Percentiles rank a stretch among this genome's conserved stretches.
These are phyloP conservation scores for Peromyscus leucopus DNA, from an alignment of 2,113 vertebrate genomes.

Conservation along the genomic window DNA sequence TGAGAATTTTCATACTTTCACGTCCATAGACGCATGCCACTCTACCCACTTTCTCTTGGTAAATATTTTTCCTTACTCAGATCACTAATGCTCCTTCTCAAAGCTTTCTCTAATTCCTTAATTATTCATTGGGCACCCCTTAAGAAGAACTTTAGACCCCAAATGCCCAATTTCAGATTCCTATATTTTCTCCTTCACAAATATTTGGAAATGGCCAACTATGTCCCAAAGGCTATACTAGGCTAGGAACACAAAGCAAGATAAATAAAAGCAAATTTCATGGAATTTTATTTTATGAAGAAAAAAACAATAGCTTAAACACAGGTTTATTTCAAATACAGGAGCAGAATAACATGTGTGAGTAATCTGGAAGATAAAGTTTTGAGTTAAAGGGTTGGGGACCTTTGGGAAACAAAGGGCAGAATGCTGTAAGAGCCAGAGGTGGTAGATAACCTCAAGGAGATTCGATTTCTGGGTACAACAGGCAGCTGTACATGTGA, in stretches of 20 bases:
- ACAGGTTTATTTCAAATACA: neutral
- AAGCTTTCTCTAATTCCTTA: neutral
- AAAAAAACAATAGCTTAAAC: neutral
- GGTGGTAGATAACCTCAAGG: neutral
- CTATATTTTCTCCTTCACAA: neutral
- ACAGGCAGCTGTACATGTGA: neutral
- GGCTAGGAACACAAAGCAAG: neutral
- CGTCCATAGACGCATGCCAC: neutral
- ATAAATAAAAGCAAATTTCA: conserved; percentile 4
- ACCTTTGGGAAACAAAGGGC: neutral
- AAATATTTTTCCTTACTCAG: neutral
- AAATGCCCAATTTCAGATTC: conserved; percentile 1
- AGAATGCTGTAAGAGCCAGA: neutral
- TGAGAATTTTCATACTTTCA: neutral
- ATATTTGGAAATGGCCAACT: neutral
- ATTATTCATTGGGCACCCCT: neutral
- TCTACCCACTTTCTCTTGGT: neutral
- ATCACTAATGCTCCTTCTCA: neutral
- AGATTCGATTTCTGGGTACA: neutral
- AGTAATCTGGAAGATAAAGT: neutral
- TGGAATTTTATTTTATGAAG: neutral
- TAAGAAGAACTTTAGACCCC: neutral
- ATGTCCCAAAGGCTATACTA: neutral
- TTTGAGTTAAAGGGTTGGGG: neutral
- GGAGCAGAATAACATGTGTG: neutral